These are phyloP conservation scores for Gobiocypris rarus DNA, from an alignment of 2,113 vertebrate genomes.

Conservation along the genomic window DNA sequence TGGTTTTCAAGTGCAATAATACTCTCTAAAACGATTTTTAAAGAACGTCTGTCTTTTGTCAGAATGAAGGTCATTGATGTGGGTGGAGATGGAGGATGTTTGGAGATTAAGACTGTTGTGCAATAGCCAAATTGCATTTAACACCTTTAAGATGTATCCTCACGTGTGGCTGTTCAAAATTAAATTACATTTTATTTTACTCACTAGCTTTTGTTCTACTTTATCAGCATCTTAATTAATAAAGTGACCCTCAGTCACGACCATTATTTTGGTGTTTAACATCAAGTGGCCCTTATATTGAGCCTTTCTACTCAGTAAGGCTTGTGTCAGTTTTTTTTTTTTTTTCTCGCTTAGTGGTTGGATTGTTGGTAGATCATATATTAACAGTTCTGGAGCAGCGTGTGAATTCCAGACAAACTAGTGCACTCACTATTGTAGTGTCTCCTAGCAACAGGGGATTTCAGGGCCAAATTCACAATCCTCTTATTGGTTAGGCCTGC, in stretches of 20 bases:
- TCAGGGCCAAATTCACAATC: slow-evolving; percentile 23
- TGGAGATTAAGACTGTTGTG: background rate
- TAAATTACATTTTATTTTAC: background rate
- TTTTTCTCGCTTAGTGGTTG: background rate
- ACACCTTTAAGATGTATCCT: background rate
- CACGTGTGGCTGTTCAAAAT: background rate
- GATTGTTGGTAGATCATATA: background rate
- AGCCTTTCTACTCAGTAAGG: background rate
- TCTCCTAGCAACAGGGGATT: slow-evolving; percentile 41
- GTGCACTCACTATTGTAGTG: slow-evolving; percentile 2
- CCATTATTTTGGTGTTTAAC: background rate
- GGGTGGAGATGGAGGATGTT: background rate
- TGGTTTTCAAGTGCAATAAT: slow-evolving; percentile 12
- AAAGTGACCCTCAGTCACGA: background rate
- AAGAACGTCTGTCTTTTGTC: background rate
- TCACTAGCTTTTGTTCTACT: background rate
- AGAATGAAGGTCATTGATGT: slow-evolving; percentile 10
- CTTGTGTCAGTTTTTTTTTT: background rate
- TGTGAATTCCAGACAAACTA: slow-evolving; percentile 5
- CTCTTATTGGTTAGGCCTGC: slow-evolving; percentile 13
- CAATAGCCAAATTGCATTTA: background rate
- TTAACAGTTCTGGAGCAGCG: background rate
- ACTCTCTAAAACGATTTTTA: background rate
- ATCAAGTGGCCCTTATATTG: background rate
- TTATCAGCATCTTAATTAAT: background rate